Evolutionary conservation across 2,888 invertebrate genomes (phyloP).

Genomic region (Belgica antarctica): DNA sequence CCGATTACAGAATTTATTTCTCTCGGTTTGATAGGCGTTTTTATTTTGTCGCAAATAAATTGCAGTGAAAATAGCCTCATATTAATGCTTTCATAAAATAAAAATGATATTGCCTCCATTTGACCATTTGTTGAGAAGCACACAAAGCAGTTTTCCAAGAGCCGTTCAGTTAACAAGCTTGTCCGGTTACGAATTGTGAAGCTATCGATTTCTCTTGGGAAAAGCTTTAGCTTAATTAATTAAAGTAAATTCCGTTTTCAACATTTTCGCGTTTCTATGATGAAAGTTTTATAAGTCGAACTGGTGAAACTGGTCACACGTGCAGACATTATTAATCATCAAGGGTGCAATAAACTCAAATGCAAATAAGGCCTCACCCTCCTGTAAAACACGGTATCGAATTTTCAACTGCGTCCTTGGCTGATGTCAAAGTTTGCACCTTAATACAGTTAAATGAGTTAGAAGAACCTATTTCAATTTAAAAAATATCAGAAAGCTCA

Average conservation of each 20-base stretch:
- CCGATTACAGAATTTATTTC: background rate
- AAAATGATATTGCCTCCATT: background rate
- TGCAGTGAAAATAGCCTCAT: background rate
- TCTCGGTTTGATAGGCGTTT: background rate
- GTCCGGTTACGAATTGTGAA: constrained; percentile 2
- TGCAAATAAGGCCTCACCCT: constrained; percentile 4
- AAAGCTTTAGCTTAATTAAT: background rate
- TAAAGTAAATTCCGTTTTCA: background rate
- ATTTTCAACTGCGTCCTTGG: no score
- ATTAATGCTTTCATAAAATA: constrained; percentile 16
- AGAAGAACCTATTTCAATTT: no score
- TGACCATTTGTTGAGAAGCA: background rate
- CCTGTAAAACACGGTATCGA: no score
- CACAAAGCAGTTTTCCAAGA: background rate
- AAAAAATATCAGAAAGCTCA: no score
- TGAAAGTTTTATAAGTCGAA: background rate
- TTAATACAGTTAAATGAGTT: no score
- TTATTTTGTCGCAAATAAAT: background rate
- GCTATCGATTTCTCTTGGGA: constrained; percentile 29
- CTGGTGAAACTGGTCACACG: background rate
- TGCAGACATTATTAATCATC: constrained; percentile 13
- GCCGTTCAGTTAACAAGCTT: constrained; percentile 24
- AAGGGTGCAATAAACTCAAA: background rate
- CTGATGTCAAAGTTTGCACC: no score
- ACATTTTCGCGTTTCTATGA: background rate